Percentiles rank a stretch among this genome's conserved stretches.
These are phyloP conservation scores for Babyrousa celebensis DNA, from an alignment of 2,797 vertebrate genomes.

Conservation along the genomic window DNA sequence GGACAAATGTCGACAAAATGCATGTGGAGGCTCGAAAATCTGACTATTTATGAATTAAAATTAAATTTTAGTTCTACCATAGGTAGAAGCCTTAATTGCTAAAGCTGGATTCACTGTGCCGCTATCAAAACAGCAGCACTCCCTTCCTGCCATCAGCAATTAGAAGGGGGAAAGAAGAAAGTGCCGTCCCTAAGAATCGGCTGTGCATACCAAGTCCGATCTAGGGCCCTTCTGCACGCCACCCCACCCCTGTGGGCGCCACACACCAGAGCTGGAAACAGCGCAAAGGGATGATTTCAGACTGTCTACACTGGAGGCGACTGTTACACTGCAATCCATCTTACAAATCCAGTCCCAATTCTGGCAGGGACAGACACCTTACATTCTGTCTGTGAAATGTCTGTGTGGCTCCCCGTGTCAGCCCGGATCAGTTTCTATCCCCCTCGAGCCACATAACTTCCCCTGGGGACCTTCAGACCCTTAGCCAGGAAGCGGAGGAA, in stretches of 20 bases:
- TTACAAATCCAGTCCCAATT: constrained; percentile 36
- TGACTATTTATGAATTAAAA: constrained; percentile 80
- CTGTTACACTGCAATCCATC: background rate
- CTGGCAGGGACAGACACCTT: background rate
- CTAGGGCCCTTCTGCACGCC: background rate
- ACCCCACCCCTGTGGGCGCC: background rate
- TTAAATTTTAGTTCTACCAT: constrained; percentile 48
- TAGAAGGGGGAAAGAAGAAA: background rate
- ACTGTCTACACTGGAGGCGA: background rate
- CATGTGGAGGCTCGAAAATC: constrained; percentile 67
- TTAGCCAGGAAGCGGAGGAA: constrained; percentile 62
- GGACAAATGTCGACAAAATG: constrained; percentile 81
- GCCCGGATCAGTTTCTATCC: background rate
- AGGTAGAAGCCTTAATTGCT: constrained; percentile 55
- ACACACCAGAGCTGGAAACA: background rate
- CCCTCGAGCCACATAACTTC: background rate
- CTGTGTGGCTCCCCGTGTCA: background rate
- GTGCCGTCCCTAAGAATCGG: background rate
- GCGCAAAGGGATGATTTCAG: background rate
- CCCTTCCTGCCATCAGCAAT: background rate
- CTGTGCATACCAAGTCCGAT: background rate
- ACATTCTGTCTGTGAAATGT: constrained; percentile 59
- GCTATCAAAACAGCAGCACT: background rate
- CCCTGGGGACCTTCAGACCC: background rate
- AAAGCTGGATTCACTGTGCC: background rate